These are phyloP conservation scores for Embiotoca jacksoni DNA, from an alignment of 2,113 vertebrate genomes.

Conservation along the genomic window DNA sequence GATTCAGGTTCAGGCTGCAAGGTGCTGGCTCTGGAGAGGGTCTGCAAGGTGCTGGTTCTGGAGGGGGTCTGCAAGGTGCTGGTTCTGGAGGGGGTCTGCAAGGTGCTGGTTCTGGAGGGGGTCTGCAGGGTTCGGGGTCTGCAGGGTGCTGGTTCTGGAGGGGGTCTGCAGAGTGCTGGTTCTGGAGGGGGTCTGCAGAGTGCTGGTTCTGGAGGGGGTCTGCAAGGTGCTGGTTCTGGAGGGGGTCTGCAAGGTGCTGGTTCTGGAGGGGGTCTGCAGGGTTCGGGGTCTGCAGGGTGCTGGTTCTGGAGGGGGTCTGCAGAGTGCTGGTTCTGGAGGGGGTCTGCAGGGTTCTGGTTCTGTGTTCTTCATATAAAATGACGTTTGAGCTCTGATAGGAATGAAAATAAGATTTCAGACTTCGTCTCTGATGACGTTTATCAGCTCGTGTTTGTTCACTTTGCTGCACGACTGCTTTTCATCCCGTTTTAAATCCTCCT, in stretches of 20 bases:
- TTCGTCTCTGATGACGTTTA: constrained; percentile 4
- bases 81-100: background rate
- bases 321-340: no score
- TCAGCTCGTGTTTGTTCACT: constrained; percentile 1
- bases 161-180: no score
- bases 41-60: no score
- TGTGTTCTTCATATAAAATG: background rate
- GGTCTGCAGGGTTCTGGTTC: background rate
- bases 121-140: background rate
- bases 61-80: background rate
- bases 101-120: no score
- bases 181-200: no score
- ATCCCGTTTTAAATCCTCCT: constrained; percentile 14
- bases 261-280: no score
- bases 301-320: background rate
- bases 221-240: background rate
- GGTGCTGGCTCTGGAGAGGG: background rate
- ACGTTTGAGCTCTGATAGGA: background rate
- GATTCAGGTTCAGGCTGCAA: no score
- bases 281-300: background rate
- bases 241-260: no score
- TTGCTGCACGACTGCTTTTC: constrained; percentile 5
- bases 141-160: background rate
- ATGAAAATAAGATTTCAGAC: constrained; percentile 38
- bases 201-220: background rate